Evolutionary conservation across 2,888 invertebrate genomes (phyloP), one percentile per base, ranked within the genome.

Genomic region (Mechanitis mazaeus): DNA sequence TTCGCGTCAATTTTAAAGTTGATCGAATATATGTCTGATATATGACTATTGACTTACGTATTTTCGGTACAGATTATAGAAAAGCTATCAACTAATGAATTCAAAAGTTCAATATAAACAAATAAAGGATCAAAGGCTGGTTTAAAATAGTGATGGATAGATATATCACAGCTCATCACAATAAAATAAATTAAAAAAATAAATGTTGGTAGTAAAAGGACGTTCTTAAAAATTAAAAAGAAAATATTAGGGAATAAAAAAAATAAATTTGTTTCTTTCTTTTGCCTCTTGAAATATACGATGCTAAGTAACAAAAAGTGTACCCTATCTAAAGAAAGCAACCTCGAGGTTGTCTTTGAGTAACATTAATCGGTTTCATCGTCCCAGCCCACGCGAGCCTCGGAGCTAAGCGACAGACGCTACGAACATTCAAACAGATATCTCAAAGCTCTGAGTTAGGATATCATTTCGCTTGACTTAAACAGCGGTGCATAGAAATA

Each of bases 281-380:
- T 67, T 69, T 59, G 68, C 75, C 74, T 69, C 65, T 76, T 81
- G 83, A 84, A 80, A 78, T 78, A 87, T 82, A 81, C 77, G 75
- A 78, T 74, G 74, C 86, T 88, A 87, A 90, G 89, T 88, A 83
- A 82, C 79, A 86, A 87, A 85, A 82, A 85, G 83, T 90, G 89
- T 89, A 85, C 76, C 74, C 81, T 81, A 84, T 84, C 84, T 77
- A 64, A 69, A 70, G 72, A 66, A 69, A 78, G 78, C 76, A 79
- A 83, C 79, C 81, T 81, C 81, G 73, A 80, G 76, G 82, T 82
- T 84, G 81, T 75, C 79, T 81, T 83, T 88, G 88, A 90, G 88
- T 87, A 86, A 89, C 89, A 90, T 90, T 88, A 90, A 90, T 90
- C 83, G 88, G 77, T 79, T 78, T 73, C 75, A 71, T 72, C 63